Base-by-base conservation (phyloP, 1,140 invertebrate species). In the Temnothorax longispinosus region DNA sequence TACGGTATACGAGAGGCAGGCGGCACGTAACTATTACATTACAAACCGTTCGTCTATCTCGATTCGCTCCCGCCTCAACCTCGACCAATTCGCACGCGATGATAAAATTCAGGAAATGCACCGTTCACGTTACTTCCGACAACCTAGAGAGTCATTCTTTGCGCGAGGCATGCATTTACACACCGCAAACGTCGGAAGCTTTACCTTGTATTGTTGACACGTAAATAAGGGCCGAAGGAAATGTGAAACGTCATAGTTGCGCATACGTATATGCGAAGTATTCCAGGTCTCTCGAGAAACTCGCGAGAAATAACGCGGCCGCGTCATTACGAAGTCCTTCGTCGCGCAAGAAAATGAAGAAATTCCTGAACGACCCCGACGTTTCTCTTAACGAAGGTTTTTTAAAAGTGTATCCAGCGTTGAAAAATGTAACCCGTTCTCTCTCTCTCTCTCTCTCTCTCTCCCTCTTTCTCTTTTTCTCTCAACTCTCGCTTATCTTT, bases 311-410 rank as follows among this genome's bases (percentile, higher is more conserved):
- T 56, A 15, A 6, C 0, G 64, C 80, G 67, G 56, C 11, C 41
- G 54, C 54, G 80, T 74, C 80, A 56, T 72, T 82, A 74, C 80
- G 27, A 35, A 32, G 41, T 47, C 47, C 64, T 41, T 8, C 52
- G 54, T 60, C 54, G 38, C 27, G 38, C 41, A 47, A 82, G 80
- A 72, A 82, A 82, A 60, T 11, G 69, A 60, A 74, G 52, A 38
- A 35, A 74, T 75, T 44, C 1, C 27, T 54, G 44, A 84, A 75
- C 27, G 54, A 84, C 15, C 41, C 13, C n/a, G 69, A 32, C 54
- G 41, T 62, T 60, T 74, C 54, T 7, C 62, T 71, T 84, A 84
- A 84, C 80, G 80, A 75, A 84, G 69, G 18, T 84, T 84, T 74
- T 75, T 71, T 60, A 2, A 74, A 74, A 60, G 18, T 74, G 69